phyloP scores from a whole-genome alignment of 2,113 vertebrate species.

The Ursus arctos region DNA sequence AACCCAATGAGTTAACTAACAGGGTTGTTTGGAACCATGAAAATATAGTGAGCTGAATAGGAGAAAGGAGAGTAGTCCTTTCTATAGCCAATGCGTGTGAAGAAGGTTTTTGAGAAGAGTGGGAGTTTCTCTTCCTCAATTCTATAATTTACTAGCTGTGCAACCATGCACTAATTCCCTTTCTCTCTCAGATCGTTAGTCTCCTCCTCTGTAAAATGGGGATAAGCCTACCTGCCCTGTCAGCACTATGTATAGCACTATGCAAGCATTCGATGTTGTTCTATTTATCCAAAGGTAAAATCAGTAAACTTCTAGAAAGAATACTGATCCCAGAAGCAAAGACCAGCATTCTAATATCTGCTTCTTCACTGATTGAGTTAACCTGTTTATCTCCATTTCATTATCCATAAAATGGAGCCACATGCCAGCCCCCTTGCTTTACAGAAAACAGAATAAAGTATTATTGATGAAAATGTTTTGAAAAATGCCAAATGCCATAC shows the following conservation, averaged over 20 bases:
- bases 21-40: neutral
- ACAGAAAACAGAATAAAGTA: neutral
- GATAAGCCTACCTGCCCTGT: neutral
- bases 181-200: neutral
- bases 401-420: neutral
- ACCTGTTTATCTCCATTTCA: conserved; percentile 2
- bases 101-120: neutral
- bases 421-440: neutral
- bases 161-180: neutral
- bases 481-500: conserved; percentile 25
- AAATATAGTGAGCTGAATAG: neutral
- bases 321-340: neutral
- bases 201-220: neutral
- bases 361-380: neutral
- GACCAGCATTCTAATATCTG: neutral
- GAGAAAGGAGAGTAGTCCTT: neutral
- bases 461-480: conserved; percentile 19
- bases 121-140: neutral
- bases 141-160: neutral
- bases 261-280: neutral
- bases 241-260: neutral
- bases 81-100: neutral
- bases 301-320: neutral
- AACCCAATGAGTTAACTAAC: neutral
- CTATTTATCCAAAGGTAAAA: neutral